phyloP scores from a whole-genome alignment of 2,113 vertebrate genomes.

The Planiliza haematocheilus region DNA sequence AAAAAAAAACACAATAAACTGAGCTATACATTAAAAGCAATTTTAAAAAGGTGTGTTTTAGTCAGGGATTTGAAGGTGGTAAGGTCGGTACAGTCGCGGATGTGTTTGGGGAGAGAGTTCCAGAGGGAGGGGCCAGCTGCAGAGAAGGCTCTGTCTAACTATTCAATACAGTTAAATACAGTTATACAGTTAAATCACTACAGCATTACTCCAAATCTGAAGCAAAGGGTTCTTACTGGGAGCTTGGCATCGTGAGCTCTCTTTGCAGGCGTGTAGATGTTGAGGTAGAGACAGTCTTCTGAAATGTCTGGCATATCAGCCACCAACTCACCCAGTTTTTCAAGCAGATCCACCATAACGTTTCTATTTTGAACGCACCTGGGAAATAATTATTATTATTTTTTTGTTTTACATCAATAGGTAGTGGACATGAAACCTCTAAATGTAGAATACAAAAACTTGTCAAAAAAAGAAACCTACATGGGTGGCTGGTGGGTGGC shows the following conservation, averaged over 20 bases:
- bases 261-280: constrained; percentile 80
- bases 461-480: constrained; percentile 72
- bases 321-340: rapidly evolving
- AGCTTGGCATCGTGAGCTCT: constrained; percentile 69
- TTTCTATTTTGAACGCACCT: constrained; percentile 77
- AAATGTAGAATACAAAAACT: not conserved
- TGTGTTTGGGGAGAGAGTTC: no score
- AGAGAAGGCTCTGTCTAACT: no score
- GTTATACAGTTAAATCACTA: no score
- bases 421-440: not conserved
- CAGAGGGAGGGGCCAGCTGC: no score
- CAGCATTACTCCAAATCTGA: not conserved
- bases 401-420: not conserved
- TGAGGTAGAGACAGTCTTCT: constrained; percentile 85
- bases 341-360: rapidly evolving
- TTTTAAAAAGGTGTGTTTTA: no score
- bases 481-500: constrained; percentile 82
- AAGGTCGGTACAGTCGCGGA: no score
- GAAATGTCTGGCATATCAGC: constrained; percentile 67
- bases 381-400: constrained; percentile 26
- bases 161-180: no score
- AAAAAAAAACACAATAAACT: no score
- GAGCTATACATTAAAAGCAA: no score
- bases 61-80: no score
- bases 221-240: constrained; percentile 72